Evolutionary conservation across 2,888 invertebrate species (phyloP).

Genomic region (Andrena chrysosceles): DNA sequence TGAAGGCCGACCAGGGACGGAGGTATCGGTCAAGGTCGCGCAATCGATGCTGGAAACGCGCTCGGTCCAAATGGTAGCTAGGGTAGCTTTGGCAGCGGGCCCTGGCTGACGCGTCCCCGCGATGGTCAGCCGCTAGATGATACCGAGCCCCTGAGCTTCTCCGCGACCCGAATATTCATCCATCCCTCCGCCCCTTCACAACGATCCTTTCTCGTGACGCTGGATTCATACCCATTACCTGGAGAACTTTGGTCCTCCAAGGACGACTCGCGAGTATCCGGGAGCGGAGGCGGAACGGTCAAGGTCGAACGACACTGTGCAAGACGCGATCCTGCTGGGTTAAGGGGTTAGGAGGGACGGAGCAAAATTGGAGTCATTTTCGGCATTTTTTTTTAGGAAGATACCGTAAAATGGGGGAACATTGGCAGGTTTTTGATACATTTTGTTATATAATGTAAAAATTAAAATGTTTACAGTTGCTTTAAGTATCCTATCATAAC

Average conservation of each 20-base stretch:
- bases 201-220: too few species aligned
- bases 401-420: too few species aligned
- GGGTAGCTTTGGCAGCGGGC: constrained; percentile 43
- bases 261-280: constrained; percentile 31
- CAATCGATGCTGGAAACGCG: constrained; percentile 64
- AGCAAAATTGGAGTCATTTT: too few species aligned
- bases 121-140: not conserved
- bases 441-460: too few species aligned
- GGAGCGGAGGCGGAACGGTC: constrained; percentile 35
- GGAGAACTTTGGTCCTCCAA: constrained; percentile 19
- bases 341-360: too few species aligned
- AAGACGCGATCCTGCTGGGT: too few species aligned
- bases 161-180: too few species aligned
- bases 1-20: constrained; percentile 26
- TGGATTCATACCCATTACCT: constrained; percentile 28
- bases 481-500: too few species aligned
- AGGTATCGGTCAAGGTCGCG: constrained; percentile 53
- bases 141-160: not conserved
- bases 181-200: not conserved
- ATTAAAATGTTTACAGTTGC: too few species aligned
- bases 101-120: constrained; percentile 11
- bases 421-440: too few species aligned
- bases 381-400: too few species aligned
- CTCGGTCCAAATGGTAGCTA: constrained; percentile 8
- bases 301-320: constrained; percentile 56